Evolutionary conservation across 2,113 vertebrate genomes (phyloP), one percentile per base, ranked within the genome.

Genomic region (Coreoperca whiteheadi): DNA sequence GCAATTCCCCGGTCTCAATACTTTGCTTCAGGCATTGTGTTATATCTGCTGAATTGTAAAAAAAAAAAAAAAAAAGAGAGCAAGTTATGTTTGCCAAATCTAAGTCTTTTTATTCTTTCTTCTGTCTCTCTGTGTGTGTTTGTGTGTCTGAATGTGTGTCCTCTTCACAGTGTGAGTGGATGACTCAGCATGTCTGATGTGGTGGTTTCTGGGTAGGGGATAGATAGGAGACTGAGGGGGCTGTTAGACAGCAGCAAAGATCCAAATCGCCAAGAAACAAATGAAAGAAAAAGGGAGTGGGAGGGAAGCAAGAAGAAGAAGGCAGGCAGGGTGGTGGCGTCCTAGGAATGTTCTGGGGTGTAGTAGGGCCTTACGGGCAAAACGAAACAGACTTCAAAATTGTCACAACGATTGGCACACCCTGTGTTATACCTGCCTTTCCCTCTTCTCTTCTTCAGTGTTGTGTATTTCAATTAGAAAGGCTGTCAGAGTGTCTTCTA

Each of bases 171-270:
- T 56, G 70, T 41, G 77, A 81, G 80, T 41, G 14, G 72, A 79
- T 91, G 88, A 92, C 28, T 92, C 83, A 89, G 88, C 78, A 68
- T 21, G 76, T 88, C 88, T 91, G 74, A 51, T 77, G 84, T 67
- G 71, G 54, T 69, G 84, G 88, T 87, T 90, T 89, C 79, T 71
- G 73, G 28, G 69, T 81, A 71, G 71, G 84, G 73, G 63, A 68
- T 3, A 37, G 65, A 56, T 74, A 37, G n/a, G 25, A 76, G 77
- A 48, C 70, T 46, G 69, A 74, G 59, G 69, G 41, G 59, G 83
- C 65, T 77, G 77, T 77, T 46, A 50, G 77, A 82, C 43, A n/a
- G 64, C 65, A 78, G 30, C 57, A 77, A 67, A 73, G 20, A 74
- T 66, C 70, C 34, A 85, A 84, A 89, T 79, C 7, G 6, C 57